Base-by-base conservation (phyloP, 2,113 vertebrate genomes). In the Seriola dumerili region DNA sequence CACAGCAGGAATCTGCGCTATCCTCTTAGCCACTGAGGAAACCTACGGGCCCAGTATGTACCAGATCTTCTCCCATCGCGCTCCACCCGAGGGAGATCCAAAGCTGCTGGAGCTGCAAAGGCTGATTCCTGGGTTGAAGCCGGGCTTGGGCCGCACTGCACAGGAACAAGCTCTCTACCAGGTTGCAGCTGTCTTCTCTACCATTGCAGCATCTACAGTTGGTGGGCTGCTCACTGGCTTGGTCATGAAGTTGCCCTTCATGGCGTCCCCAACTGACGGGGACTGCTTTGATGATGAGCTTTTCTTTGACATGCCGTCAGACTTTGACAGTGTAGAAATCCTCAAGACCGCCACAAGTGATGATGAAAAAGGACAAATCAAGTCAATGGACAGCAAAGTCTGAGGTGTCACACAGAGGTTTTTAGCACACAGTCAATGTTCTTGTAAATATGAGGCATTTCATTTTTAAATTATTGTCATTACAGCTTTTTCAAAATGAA, bases 281-380 rank as follows among this genome's bases (percentile, higher is more conserved):
- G 88, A 92, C 61, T 96, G 95, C 87, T 96, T 96, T 2, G 90
- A 96, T 0, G 96, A 96, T 23, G 85, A 89, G 0, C 29, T 93
- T 32, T 95, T 96, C 83, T 96, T 96, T 54, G 90, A 94, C 25
- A 34, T 92, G 54, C 94, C 93, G 1, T 88, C 85, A 3, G 89
- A 94, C 64, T 93, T 91, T 77, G 50, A 78, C 9, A 58, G 25
- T 2, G 1, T 19, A 3, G 46, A 57, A 7, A 23, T 23, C 2
- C 2, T 75, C 4, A 82, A 83, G 57, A 25, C 0, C 11, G 38
- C 48, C 0, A 13, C 21, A 1, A 64, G 4, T 50, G 6, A 0
- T 2, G 72, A 91, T 10, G 84, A 63, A n/a, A 91, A 86, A 4
- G 34, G 12, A 44, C 1, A 78, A 81, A 67, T 54, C 1, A 71